Percentiles rank a stretch among this genome's conserved stretches.
These are phyloP conservation scores for Columba guinea DNA, from an alignment of 2,797 vertebrate species.

Conservation along the genomic window DNA sequence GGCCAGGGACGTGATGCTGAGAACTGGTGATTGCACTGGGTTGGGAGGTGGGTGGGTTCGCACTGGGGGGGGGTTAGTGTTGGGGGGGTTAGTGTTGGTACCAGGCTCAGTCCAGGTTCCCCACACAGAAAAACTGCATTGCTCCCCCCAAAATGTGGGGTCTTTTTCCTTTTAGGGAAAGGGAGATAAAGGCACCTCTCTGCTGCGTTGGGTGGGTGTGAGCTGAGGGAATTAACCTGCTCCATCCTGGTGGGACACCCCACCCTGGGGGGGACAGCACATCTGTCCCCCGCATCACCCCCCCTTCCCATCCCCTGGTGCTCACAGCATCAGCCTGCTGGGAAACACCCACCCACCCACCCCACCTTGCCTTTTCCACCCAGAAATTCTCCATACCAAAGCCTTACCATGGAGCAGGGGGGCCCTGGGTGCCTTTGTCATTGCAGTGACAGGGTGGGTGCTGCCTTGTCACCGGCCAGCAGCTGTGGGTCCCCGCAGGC, in stretches of 20 bases:
- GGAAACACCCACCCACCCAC: not conserved
- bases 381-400: not conserved
- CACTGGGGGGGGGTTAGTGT: too few relatives aligned
- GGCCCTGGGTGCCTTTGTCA: not conserved
- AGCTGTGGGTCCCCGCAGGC: not conserved
- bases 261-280: accelerated
- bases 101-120: not conserved
- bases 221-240: accelerated
- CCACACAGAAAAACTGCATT: accelerated
- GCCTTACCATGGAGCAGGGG: accelerated
- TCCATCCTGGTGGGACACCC: not conserved
- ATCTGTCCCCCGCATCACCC: accelerated
- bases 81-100: too few relatives aligned
- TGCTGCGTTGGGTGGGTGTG: not conserved
- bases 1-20: not conserved
- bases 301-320: too few relatives aligned
- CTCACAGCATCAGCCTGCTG: not conserved
- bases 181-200: not conserved
- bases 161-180: not conserved
- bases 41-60: not conserved
- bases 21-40: accelerated
- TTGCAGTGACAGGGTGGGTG: not conserved
- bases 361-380: not conserved
- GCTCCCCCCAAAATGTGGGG: accelerated
- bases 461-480: not conserved